These are phyloP conservation scores for Bilobella aurantiaca DNA, from an alignment of 1,140 invertebrate species.

Conservation along the genomic window DNA sequence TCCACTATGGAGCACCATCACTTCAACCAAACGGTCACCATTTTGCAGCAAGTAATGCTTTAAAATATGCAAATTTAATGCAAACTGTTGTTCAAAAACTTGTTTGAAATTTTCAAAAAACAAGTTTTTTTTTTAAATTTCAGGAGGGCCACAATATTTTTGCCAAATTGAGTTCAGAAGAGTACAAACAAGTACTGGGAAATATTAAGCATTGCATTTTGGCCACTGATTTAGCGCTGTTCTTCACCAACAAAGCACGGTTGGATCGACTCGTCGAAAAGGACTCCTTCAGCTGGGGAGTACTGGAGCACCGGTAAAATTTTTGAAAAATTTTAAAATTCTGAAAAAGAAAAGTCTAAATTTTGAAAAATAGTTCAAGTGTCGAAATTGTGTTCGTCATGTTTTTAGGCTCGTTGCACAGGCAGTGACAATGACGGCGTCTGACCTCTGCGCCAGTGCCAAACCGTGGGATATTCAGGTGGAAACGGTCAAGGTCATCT, in stretches of 20 bases:
- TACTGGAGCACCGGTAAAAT: slow-evolving; percentile 47
- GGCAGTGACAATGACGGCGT: slow-evolving; percentile 67
- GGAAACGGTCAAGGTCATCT: slow-evolving; percentile 67
- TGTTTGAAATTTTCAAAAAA: not conserved
- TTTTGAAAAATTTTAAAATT: too few relatives aligned
- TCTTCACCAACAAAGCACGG: slow-evolving; percentile 63
- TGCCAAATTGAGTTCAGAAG: slow-evolving; percentile 55
- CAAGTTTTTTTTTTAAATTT: slow-evolving; percentile 32
- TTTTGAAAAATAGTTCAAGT: too few relatives aligned
- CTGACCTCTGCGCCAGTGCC: slow-evolving; percentile 65
- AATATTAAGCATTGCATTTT: slow-evolving; percentile 69
- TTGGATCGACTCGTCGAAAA: slow-evolving; percentile 49
- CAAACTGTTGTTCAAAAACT: not conserved
- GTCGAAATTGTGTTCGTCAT: not conserved
- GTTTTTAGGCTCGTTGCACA: slow-evolving; percentile 44
- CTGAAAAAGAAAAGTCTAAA: not conserved
- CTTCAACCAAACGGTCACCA: slow-evolving; percentile 75
- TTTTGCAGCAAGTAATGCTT: slow-evolving; percentile 59
- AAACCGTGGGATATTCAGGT: slow-evolving; percentile 71
- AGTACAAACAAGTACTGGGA: slow-evolving; percentile 65
- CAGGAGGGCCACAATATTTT: slow-evolving; percentile 75
- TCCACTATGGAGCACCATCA: slow-evolving; percentile 78
- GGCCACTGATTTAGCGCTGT: slow-evolving; percentile 68
- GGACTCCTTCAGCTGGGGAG: slow-evolving; percentile 51
- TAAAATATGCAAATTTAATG: not conserved